Base-by-base conservation (phyloP, 2,888 invertebrate genomes). In the Cerastis rubricosa region DNA sequence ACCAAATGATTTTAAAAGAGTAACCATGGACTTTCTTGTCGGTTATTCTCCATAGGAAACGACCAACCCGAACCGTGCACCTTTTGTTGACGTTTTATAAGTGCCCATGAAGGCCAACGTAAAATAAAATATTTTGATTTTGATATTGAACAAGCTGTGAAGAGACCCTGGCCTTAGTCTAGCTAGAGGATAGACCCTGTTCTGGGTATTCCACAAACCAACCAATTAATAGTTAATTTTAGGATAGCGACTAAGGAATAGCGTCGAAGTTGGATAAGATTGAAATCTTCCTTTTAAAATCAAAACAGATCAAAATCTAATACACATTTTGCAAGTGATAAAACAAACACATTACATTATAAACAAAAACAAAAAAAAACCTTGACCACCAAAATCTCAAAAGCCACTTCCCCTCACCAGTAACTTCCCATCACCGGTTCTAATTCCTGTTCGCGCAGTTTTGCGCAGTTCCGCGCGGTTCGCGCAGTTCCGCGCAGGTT, bases 401-500 rank as follows among this genome's bases (percentile, higher is more conserved):
- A 35, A 71, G 0, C 59, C 43, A 66, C 65, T 63, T 65, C 59
- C 43, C 49, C 12, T 2, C 51, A 22, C 25, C 12, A 35, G 17
- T 49, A 22, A 78, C 65, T 84, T 72, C 65, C 66, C 67, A 25
- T 22, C 51, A 45, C 22, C 14, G 45, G 35, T 47, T 25, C 51
- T 59, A 80, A 45, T 82, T 82, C 82, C 85, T 85, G 59, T 25
- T 71, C 43, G 74, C 47, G 80, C 75, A 79, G 43, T 79, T 79
- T 45, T 7, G 71, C 59, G 68, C 83, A 8, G 54, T 67, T 79
- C 61, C 47, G 74, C 40, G 81, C 75, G 72, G 43, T 68, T 63
- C 22, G 81, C 71, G 35, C 81, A 87, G 87, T 88, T 88, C 89
- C 88, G 85, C 61, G 69, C 79, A 84, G 83, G 90, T 90, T 91